Conservation (phyloP, 1,140 invertebrate species). For the Drosophila pandora region DNA sequence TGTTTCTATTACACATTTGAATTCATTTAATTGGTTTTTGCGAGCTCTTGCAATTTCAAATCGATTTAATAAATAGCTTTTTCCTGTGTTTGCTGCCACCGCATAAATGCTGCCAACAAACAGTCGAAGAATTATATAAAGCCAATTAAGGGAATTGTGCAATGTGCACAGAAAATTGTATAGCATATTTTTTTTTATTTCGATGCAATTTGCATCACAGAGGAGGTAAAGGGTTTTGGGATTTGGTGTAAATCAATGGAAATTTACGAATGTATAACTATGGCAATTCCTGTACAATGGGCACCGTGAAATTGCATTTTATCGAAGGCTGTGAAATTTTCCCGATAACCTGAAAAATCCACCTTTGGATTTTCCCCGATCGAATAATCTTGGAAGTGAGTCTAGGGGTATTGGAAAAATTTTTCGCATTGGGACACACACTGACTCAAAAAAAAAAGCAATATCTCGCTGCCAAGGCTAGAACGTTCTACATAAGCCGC, state of each 20-base stretch:
- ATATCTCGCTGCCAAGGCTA: conserved; percentile 47
- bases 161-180: conserved; percentile 34
- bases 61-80: conserved; percentile 52
- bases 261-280: conserved; percentile 18
- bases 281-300: conserved; percentile 14
- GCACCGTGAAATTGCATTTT: conserved; percentile 1
- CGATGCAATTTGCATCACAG: conserved; percentile 28
- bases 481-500: conserved; percentile 61
- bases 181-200: conserved; percentile 5
- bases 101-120: conserved; percentile 51
- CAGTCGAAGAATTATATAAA: conserved; percentile 53
- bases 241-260: conserved; percentile 35
- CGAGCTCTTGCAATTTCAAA: conserved; percentile 45
- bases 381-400: conserved; percentile 18
- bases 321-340: conserved; percentile 31
- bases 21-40: conserved; percentile 70
- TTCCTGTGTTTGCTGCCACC: conserved; percentile 46
- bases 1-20: conserved; percentile 56
- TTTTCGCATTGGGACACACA: conserved; percentile 30
- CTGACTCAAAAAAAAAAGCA: conserved; percentile 36
- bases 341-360: conserved; percentile 54
- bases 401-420: conserved; percentile 30
- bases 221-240: not conserved
- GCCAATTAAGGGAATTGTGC: conserved; percentile 67
- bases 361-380: conserved; percentile 34